Base-by-base conservation (phyloP, 2,113 vertebrate species). In the Silurus asotus region DNA sequence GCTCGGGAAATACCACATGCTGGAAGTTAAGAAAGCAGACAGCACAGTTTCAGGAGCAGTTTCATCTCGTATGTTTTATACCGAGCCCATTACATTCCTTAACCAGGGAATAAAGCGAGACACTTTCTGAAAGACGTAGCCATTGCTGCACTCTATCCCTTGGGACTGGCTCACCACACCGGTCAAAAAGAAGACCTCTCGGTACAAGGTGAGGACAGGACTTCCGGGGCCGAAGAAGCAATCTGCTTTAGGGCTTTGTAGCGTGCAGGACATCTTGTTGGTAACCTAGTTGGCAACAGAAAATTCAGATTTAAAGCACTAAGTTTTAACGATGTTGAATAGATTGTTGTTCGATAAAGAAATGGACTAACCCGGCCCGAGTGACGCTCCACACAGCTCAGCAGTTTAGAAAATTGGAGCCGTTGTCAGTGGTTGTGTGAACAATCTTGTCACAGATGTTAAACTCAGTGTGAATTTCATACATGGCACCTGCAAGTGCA, bases 251-350 rank as follows among this genome's bases (percentile, higher is more conserved):
- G 87, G 0, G 0, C 58, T 87, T 0, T 90, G 83, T 9, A 78
- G 0, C 6, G 93, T 95, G 89, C 95, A 95, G 45, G 93, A 91
- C 95, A 96, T 94, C 82, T 94, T 95, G 81, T 94, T 96, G 88
- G 91, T 95, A 25, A 96, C 86, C 89, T 90, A 8, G 6, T 84
- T 56, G 64, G 10, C 61, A 56, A 81, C 0, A 14, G 20, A n/a
- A n/a, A n/a, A n/a, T n/a, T 20, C 2, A 2, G 62, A 48, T 81
- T 59, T 14, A n/a, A 37, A 37, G 53, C 9, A 4, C 13, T 72
- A 28, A 58, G 4, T 62, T 23, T 1, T 37, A 37, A 56, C 55
- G 13, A 2, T 56, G 8, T 56, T 6, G 23, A 51, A 51, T 23
- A 25, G 23, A 61, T 49, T 53, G 20, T 53, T 76, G 15, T 7